phyloP scores from a whole-genome alignment of 2,113 vertebrate genomes.

The Callopanchax toddi region DNA sequence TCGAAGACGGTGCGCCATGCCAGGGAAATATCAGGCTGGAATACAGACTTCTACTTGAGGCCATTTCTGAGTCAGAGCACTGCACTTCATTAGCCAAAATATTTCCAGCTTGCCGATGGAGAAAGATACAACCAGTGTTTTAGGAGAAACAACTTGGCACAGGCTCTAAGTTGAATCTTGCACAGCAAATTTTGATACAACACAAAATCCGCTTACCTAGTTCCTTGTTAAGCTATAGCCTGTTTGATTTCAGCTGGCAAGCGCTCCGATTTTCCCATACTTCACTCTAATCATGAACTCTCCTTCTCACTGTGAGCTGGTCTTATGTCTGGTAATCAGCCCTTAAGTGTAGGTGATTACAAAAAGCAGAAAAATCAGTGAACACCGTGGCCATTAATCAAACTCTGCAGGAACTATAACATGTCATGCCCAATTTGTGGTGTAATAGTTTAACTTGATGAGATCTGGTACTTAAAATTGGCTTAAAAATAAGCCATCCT shows the following conservation, averaged over 20 bases:
- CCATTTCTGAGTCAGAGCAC: slow-evolving; percentile 57
- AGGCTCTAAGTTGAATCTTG: slow-evolving; percentile 33
- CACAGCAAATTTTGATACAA: slow-evolving; percentile 45
- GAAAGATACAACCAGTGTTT: slow-evolving; percentile 58
- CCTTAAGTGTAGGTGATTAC: slow-evolving; percentile 22
- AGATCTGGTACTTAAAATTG: slow-evolving; percentile 22
- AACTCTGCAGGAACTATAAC: slow-evolving; percentile 28
- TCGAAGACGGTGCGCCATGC: slow-evolving; percentile 6
- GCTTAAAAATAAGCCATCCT: slow-evolving; percentile 6
- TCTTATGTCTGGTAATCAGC: slow-evolving; percentile 33
- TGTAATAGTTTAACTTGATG: slow-evolving; percentile 30
- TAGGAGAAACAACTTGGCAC: slow-evolving; percentile 47
- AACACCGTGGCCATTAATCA: slow-evolving; percentile 26
- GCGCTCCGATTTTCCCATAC: slow-evolving; percentile 20
- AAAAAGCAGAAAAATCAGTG: slow-evolving; percentile 20
- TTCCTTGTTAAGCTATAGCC: slow-evolving; percentile 41
- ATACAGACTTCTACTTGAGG: slow-evolving; percentile 59
- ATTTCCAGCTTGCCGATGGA: slow-evolving; percentile 62
- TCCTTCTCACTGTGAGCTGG: slow-evolving; percentile 16
- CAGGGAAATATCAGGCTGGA: slow-evolving; percentile 47
- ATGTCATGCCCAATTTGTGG: slow-evolving; percentile 16
- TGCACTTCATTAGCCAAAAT: slow-evolving; percentile 63
- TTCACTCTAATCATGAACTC: slow-evolving; percentile 32
- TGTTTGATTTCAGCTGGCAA: slow-evolving; percentile 45
- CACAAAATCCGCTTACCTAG: slow-evolving; percentile 23